Evolutionary conservation across 2,888 invertebrate species (phyloP).

Genomic region (Drosophila suboccidentalis): DNA sequence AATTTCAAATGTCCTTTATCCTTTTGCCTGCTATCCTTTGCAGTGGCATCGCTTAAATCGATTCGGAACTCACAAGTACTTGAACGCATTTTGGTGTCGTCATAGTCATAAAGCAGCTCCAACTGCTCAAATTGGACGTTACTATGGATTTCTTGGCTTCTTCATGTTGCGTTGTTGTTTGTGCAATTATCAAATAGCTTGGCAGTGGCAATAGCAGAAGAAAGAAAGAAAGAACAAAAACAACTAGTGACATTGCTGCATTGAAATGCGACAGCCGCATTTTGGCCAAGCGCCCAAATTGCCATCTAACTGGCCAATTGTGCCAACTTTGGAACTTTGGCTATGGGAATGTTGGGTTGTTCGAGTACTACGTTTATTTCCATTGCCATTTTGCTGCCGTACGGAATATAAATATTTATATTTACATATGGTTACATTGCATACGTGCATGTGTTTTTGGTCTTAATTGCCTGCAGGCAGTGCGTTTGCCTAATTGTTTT

Average conservation of each 20-base stretch:
- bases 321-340: conserved; percentile 18
- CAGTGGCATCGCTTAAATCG: conserved; percentile 60
- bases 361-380: conserved; percentile 1
- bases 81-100: conserved; percentile 57
- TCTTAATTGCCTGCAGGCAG: conserved; percentile 28
- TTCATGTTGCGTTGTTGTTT: conserved; percentile 29
- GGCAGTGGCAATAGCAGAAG: conserved; percentile 10
- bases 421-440: conserved; percentile 18
- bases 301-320: conserved; percentile 63
- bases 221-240: conserved; percentile 21
- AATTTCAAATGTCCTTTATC: conserved; percentile 52
- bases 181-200: conserved; percentile 69
- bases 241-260: conserved; percentile 63
- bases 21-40: conserved; percentile 40
- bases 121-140: conserved; percentile 41
- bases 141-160: conserved; percentile 47
- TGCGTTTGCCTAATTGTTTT: conserved; percentile 47
- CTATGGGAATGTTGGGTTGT: background rate
- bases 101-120: conserved; percentile 65
- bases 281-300: conserved; percentile 67
- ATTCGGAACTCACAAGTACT: conserved; percentile 50
- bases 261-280: conserved; percentile 68
- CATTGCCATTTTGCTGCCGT: conserved; percentile 12
- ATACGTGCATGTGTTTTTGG: conserved; percentile 1
- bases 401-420: conserved; percentile 21